phyloP scores from a whole-genome alignment of 2,888 invertebrate species.

The Hylaea fasciaria region DNA sequence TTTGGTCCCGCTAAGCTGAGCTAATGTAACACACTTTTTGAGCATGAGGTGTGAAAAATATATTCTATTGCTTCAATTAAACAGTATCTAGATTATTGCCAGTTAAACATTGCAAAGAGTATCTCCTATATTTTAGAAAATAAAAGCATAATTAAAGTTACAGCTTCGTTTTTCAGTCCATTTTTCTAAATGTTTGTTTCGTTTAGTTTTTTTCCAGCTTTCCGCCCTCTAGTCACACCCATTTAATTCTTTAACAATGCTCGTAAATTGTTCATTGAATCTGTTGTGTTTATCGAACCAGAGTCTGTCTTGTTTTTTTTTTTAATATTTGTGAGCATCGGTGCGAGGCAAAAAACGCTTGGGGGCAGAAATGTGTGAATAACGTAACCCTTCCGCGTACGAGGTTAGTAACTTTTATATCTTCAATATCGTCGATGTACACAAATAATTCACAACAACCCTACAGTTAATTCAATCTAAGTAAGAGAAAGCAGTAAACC shows the following conservation, averaged over 20 bases:
- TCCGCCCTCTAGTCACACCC: neutral
- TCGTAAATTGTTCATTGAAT: conserved; percentile 63
- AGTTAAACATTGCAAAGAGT: no score
- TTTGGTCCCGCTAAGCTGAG: no score
- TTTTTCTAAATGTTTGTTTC: no score
- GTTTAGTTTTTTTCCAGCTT: neutral
- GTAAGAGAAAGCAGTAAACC: neutral
- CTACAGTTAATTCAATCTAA: neutral
- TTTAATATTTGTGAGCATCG: neutral
- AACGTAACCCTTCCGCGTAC: conserved; percentile 33
- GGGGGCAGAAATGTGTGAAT: conserved; percentile 49
- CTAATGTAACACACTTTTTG: no score
- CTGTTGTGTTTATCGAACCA: conserved; percentile 47
- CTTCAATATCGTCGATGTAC: neutral
- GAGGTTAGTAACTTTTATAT: conserved; percentile 10
- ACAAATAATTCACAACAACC: neutral
- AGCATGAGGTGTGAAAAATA: no score
- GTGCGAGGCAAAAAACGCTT: conserved; percentile 9
- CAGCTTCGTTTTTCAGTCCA: no score
- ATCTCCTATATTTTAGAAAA: no score
- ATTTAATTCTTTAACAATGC: conserved; percentile 33
- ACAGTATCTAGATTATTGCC: no score
- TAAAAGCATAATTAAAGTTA: no score
- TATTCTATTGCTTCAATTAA: no score
- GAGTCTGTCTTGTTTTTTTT: conserved; percentile 38